phyloP scores from a whole-genome alignment of 2,797 vertebrate species.

The Galago senegalensis region DNA sequence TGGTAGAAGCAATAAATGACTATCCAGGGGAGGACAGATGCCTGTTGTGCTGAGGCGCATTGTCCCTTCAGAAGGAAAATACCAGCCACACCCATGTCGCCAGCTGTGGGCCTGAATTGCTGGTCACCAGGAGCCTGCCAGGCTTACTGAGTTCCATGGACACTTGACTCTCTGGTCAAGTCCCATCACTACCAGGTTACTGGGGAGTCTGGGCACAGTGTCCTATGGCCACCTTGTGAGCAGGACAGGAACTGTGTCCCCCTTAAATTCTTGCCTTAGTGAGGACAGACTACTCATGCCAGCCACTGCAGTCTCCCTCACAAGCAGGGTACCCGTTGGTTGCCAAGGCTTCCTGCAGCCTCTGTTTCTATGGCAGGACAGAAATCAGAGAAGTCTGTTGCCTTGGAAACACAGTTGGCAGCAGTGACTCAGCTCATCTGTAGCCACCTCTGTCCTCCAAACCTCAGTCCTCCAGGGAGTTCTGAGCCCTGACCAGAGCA shows the following conservation, averaged over 20 bases:
- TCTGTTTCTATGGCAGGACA: slow-evolving; percentile 69
- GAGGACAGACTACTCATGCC: not conserved
- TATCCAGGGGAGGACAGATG: not conserved
- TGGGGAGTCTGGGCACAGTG: accelerated
- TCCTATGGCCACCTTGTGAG: not conserved
- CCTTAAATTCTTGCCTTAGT: not conserved
- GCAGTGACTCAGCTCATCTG: slow-evolving; percentile 72
- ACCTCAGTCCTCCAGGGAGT: not conserved
- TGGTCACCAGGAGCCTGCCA: not conserved
- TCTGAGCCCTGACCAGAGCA: not conserved
- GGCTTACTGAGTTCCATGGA: not conserved
- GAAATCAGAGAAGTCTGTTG: slow-evolving; percentile 64
- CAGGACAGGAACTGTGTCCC: not conserved
- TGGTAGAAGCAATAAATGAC: too few species aligned
- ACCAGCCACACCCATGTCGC: accelerated
- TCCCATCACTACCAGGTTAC: not conserved
- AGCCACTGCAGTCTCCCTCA: not conserved
- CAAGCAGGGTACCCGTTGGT: not conserved
- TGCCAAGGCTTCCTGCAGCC: slow-evolving; percentile 69
- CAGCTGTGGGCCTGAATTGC: not conserved
- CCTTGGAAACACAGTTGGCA: slow-evolving; percentile 75
- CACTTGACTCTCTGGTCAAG: not conserved
- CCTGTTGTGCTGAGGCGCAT: not conserved
- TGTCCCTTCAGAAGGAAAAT: not conserved
- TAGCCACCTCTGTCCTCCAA: slow-evolving; percentile 45